These are phyloP conservation scores for Neoascia interrupta DNA, from an alignment of 2,888 invertebrate species.

Conservation along the genomic window DNA sequence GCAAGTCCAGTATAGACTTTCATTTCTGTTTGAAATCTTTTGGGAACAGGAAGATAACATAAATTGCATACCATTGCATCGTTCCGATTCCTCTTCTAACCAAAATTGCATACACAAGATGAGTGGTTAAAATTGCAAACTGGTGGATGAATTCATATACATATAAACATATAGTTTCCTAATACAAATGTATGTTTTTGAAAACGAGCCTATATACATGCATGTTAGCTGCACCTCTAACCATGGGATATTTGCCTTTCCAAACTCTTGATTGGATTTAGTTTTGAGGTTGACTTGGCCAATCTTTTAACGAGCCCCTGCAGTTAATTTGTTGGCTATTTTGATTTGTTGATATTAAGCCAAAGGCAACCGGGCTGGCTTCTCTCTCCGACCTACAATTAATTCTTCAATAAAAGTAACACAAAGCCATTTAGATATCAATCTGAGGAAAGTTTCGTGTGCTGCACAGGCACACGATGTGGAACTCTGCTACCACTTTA, in stretches of 20 bases:
- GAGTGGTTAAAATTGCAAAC: slow-evolving; percentile 28
- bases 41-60: slow-evolving; percentile 43
- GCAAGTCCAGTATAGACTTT: slow-evolving; percentile 22
- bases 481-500: too few species aligned
- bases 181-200: too few species aligned
- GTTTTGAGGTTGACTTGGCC: slow-evolving; percentile 10
- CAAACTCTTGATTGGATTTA: slow-evolving; percentile 36
- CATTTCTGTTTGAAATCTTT: slow-evolving; percentile 64
- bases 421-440: slow-evolving; percentile 60
- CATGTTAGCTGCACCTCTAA: too few species aligned
- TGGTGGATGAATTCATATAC: background rate
- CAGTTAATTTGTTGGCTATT: slow-evolving; percentile 7
- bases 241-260: slow-evolving; percentile 18
- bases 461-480: background rate
- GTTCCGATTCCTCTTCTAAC: too few species aligned
- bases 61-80: slow-evolving; percentile 39
- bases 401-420: slow-evolving; percentile 33
- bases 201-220: background rate
- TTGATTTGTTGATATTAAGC: slow-evolving; percentile 19
- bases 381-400: slow-evolving; percentile 19
- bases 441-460: slow-evolving; percentile 45
- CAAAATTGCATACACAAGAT: slow-evolving; percentile 19
- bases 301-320: too few species aligned
- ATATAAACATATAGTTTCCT: too few species aligned
- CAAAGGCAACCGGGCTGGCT: background rate